These are phyloP conservation scores for Bursaphelenchus mucronatus DNA, from an alignment of 1,140 invertebrate species.

Conservation along the genomic window DNA sequence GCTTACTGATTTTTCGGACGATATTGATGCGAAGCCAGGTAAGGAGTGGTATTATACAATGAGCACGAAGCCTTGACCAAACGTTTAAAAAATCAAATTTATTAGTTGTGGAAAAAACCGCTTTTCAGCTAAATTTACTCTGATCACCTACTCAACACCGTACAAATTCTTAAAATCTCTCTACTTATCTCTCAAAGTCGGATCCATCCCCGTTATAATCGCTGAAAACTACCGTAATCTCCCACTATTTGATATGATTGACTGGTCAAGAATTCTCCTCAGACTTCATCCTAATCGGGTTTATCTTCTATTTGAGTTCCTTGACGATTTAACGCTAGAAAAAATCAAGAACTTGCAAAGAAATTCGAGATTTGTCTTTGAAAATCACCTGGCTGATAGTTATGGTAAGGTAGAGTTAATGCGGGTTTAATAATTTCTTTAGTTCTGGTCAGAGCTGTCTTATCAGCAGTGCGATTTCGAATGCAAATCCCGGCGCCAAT, in stretches of 20 bases:
- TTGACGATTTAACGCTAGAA: constrained; percentile 77
- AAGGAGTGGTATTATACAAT: not conserved
- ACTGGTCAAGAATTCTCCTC: constrained; percentile 77
- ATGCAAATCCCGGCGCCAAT: constrained; percentile 72
- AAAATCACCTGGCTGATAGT: constrained; percentile 60
- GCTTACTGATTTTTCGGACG: not conserved
- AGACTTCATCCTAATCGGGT: constrained; percentile 78
- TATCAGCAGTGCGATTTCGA: constrained; percentile 27
- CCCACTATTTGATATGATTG: constrained; percentile 79
- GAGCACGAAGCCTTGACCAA: too few relatives aligned
- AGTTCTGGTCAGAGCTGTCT: constrained; percentile 15
- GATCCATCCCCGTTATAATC: constrained; percentile 82
- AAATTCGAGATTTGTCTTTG: constrained; percentile 71
- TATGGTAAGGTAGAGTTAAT: not conserved
- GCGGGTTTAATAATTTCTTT: not conserved
- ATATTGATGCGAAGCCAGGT: constrained; percentile 12
- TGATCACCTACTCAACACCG: constrained; percentile 12
- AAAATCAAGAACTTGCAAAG: constrained; percentile 78
- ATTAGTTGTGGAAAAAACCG: not conserved
- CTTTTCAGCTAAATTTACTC: constrained; percentile 13
- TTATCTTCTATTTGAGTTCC: constrained; percentile 83
- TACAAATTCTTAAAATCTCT: constrained; percentile 58
- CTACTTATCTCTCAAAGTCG: constrained; percentile 78
- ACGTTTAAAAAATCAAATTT: not conserved
- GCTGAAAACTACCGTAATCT: constrained; percentile 69